Percentiles rank a stretch among this genome's conserved stretches.
Conservation (phyloP, 1,140 invertebrate genomes). For the Agrypnia vestita region DNA sequence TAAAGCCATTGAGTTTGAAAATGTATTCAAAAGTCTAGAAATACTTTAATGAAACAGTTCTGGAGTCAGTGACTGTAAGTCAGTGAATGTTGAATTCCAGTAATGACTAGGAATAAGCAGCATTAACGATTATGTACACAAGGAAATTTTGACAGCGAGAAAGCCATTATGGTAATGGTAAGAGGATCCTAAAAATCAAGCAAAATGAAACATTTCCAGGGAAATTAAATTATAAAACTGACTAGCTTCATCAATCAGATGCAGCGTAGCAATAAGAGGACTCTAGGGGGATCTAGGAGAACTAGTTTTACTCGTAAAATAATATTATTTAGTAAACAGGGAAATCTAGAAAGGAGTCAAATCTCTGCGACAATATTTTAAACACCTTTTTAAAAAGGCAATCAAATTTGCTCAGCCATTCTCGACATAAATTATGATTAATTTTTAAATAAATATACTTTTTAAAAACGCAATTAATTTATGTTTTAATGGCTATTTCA, state of each 20-base stretch:
- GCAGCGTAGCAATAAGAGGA: slow-evolving; percentile 1
- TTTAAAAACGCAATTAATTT: no score
- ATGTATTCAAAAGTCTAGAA: no score
- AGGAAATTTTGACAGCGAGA: slow-evolving; percentile 20
- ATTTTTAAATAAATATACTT: no score
- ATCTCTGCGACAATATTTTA: slow-evolving; percentile 21
- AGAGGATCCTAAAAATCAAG: slow-evolving; percentile 18
- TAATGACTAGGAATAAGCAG: slow-evolving; percentile 28
- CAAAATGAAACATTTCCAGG: slow-evolving; percentile 13
- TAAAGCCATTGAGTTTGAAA: no score
- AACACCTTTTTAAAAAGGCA: no score
- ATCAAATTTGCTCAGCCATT: no score
- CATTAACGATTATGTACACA: slow-evolving; percentile 45
- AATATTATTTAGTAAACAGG: slow-evolving; percentile 10
- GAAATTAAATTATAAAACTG: slow-evolving; percentile 6
- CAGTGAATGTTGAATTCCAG: slow-evolving; percentile 33
- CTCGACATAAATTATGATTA: no score
- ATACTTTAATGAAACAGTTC: neutral
- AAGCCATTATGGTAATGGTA: slow-evolving; percentile 35
- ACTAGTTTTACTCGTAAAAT: slow-evolving; percentile 31
- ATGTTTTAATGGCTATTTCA: no score
- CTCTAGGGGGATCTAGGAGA: slow-evolving; percentile 26
- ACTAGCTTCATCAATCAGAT: slow-evolving; percentile 4
- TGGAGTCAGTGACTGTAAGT: neutral
- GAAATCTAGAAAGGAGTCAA: slow-evolving; percentile 12